Conservation (phyloP, 1,140 invertebrate genomes). For the Lerema accius region DNA sequence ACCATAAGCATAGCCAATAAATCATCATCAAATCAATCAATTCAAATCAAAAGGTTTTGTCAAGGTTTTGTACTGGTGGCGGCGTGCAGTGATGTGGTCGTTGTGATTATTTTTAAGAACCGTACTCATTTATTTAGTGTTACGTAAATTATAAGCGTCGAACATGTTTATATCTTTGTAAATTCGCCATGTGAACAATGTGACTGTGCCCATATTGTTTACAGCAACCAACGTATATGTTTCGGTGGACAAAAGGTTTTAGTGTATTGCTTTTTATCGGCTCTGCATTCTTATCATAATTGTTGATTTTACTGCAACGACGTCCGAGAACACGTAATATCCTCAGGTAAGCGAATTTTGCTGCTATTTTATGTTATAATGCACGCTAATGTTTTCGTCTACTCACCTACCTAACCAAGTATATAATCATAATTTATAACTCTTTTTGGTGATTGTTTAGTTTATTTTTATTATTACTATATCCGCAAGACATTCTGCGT, state of each 20-base stretch:
- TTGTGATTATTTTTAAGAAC: slow-evolving; percentile 17
- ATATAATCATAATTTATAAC: not conserved
- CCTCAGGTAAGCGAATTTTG: slow-evolving; percentile 47
- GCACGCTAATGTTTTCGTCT: not conserved
- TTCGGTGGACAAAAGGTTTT: slow-evolving; percentile 40
- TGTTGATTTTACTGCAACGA: slow-evolving; percentile 48
- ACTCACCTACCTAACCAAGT: not conserved
- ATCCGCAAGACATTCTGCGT: slow-evolving; percentile 13
- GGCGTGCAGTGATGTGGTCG: slow-evolving; percentile 11
- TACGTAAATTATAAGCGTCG: slow-evolving; percentile 5
- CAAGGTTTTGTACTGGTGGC: slow-evolving; percentile 18
- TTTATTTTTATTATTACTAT: slow-evolving; percentile 8
- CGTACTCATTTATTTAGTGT: slow-evolving; percentile 8
- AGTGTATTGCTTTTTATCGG: slow-evolving; percentile 49
- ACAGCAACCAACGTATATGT: slow-evolving; percentile 33
- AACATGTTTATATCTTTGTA: slow-evolving; percentile 10
- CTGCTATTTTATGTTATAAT: slow-evolving; percentile 40
- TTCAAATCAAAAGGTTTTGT: slow-evolving; percentile 14
- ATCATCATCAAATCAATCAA: slow-evolving; percentile 24
- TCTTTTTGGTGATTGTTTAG: not conserved
- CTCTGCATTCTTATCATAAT: slow-evolving; percentile 51
- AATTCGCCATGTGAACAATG: slow-evolving; percentile 32
- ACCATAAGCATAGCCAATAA: slow-evolving; percentile 15
- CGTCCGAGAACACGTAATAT: slow-evolving; percentile 42
- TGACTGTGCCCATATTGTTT: slow-evolving; percentile 43